Evolutionary conservation across 1,140 invertebrate genomes (phyloP).

Genomic region (Calosoma granatense): DNA sequence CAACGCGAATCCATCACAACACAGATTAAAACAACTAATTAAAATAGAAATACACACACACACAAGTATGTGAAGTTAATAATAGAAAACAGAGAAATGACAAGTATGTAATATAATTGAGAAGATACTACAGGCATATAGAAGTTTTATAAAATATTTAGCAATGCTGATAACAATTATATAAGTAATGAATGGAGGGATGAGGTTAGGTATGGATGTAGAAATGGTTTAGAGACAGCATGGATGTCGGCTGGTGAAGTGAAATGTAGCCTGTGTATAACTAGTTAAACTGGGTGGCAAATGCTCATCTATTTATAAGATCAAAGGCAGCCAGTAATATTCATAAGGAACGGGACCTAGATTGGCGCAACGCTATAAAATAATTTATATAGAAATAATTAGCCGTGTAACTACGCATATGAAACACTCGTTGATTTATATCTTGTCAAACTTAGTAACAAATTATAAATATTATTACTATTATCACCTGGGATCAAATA

Average conservation of each 20-base stretch:
- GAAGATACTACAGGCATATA: too few relatives aligned
- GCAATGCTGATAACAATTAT: too few relatives aligned
- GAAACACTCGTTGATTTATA: neutral
- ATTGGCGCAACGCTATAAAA: slow-evolving; percentile 1
- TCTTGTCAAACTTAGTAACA: too few relatives aligned
- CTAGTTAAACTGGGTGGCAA: slow-evolving; percentile 5
- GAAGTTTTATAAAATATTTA: too few relatives aligned
- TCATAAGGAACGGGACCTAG: neutral
- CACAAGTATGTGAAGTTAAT: neutral
- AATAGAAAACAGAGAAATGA: too few relatives aligned
- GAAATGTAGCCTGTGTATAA: slow-evolving; percentile 4
- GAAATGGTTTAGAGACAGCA: neutral
- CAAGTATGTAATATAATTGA: too few relatives aligned
- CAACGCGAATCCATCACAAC: neutral
- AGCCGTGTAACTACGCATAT: neutral
- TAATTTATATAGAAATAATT: slow-evolving; percentile 5
- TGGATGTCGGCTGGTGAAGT: neutral
- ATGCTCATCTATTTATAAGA: slow-evolving; percentile 5
- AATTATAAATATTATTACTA: too few relatives aligned
- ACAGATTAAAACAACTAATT: neutral
- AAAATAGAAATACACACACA: neutral
- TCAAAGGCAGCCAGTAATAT: slow-evolving; percentile 2
- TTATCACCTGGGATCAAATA: too few relatives aligned
- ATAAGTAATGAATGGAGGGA: too few relatives aligned
- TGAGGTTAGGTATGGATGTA: too few relatives aligned